Conservation (phyloP, 1,140 invertebrate genomes). For the Drosophila tsacasi region DNA sequence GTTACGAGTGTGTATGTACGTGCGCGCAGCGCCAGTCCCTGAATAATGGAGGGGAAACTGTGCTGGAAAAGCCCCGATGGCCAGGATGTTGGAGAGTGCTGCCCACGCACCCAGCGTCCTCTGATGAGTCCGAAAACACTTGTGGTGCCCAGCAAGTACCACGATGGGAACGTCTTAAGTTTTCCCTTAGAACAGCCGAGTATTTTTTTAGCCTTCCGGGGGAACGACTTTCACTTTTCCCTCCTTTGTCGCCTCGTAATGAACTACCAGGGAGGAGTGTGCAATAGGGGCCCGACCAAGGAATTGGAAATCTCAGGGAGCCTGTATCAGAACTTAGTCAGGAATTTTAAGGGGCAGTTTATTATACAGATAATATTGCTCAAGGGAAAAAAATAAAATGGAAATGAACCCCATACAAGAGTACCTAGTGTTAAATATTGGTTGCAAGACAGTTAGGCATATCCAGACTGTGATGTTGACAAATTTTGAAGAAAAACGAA, state of each 20-base stretch:
- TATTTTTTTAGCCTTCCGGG: slow-evolving; percentile 41
- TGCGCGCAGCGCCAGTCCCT: slow-evolving; percentile 54
- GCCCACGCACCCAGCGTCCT: slow-evolving; percentile 8
- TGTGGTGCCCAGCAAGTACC: slow-evolving; percentile 62
- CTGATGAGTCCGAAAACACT: slow-evolving; percentile 49
- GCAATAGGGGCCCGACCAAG: not conserved
- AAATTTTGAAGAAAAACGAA: not conserved
- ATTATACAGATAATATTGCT: slow-evolving; percentile 58
- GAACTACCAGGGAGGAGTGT: slow-evolving; percentile 37
- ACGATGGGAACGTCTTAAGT: slow-evolving; percentile 13
- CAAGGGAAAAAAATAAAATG: not conserved
- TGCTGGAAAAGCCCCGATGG: slow-evolving; percentile 25
- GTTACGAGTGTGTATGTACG: slow-evolving; percentile 24
- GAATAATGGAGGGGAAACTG: slow-evolving; percentile 50
- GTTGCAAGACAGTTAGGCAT: slow-evolving; percentile 3
- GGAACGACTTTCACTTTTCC: slow-evolving; percentile 72
- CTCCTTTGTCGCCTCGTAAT: slow-evolving; percentile 62
- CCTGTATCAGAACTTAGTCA: slow-evolving; percentile 21
- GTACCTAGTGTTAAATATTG: not conserved
- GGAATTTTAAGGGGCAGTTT: slow-evolving; percentile 49
- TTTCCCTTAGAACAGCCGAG: slow-evolving; percentile 29
- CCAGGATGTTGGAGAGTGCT: not conserved
- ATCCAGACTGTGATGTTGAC: not conserved
- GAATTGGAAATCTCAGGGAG: slow-evolving; percentile 24
- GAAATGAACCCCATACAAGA: not conserved